Base-by-base conservation (phyloP, 2,888 invertebrate species). In the Andrena fulva region DNA sequence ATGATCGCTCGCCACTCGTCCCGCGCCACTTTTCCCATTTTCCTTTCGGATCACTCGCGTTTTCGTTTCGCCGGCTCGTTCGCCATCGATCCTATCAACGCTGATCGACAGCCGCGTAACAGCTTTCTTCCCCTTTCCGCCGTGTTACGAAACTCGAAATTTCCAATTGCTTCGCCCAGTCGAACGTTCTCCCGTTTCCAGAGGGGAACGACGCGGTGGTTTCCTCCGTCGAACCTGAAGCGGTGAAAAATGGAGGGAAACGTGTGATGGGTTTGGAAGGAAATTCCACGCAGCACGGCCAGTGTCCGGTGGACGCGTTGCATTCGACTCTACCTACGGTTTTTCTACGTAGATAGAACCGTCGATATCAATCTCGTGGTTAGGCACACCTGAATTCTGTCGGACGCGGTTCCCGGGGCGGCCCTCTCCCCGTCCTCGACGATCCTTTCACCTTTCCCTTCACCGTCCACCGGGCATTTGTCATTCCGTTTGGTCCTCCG, bases 361-460 rank as follows among this genome's bases (percentile, higher is more conserved):
- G 52, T 74, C 76, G 86, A 86, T 85, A 85, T 86, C 85, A 85
- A 86, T 86, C 86, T 85, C 72, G 75, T 70, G 85, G 83, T 85
- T 77, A 76, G 80, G 77, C 84, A 85, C 78, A 85, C 84, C 86
- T 84, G 77, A 85, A 84, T 86, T 84, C 84, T 84, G 70, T 85
- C 72, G 35, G 64, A 74, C 68, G 42, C 63, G 24, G 35, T 33
- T 8, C 12, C 24, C 33, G 6, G 35, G 50, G 68, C 67, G 71
- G 54, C 80, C 80, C 71, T 74, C 73, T 73, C 64, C 81, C 80
- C 70, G 78, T 77, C 80, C 80, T 78, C 85, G 81, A 68, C 73
- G 78, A 87, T 90, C 91, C 91, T 92, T 92, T 92, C 91, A 91
- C 91, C 91, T 92, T 92, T 91, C 90, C 91, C 91, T 91, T 90